Conservation (phyloP, 1,140 invertebrate species). For the Drosophila persimilis region DNA sequence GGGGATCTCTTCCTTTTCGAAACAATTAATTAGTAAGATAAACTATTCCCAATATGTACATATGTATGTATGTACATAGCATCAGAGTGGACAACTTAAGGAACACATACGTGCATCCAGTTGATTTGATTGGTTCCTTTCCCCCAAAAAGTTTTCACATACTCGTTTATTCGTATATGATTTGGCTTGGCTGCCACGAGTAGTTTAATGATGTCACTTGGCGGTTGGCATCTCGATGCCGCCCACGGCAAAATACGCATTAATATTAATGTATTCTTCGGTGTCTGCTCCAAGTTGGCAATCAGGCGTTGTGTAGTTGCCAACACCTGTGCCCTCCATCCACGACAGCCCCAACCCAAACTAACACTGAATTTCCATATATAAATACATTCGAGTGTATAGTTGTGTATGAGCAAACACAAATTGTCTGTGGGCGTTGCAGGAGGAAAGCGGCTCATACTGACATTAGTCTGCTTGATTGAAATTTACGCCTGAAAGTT, state of each 20-base stretch:
- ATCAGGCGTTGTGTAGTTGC: slow-evolving; percentile 56
- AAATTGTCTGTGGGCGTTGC: slow-evolving; percentile 53
- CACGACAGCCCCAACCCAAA: slow-evolving; percentile 9
- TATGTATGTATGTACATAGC: too few relatives aligned
- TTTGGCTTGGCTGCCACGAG: slow-evolving; percentile 46
- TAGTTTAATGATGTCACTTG: slow-evolving; percentile 69
- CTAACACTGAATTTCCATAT: slow-evolving; percentile 30
- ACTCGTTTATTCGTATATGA: slow-evolving; percentile 38
- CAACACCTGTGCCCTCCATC: slow-evolving; percentile 52
- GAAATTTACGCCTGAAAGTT: slow-evolving; percentile 70
- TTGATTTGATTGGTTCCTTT: slow-evolving; percentile 15
- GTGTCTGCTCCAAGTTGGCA: slow-evolving; percentile 52
- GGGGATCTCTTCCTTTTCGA: too few relatives aligned
- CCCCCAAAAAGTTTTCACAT: slow-evolving; percentile 22
- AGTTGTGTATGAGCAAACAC: slow-evolving; percentile 13
- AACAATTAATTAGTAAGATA: too few relatives aligned
- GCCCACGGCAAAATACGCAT: slow-evolving; percentile 51
- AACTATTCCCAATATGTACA: too few relatives aligned
- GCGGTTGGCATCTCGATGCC: slow-evolving; percentile 38
- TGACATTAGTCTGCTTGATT: slow-evolving; percentile 59
- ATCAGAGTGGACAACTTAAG: too few relatives aligned
- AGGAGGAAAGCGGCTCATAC: slow-evolving; percentile 24
- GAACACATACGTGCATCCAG: neutral
- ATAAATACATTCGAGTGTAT: slow-evolving; percentile 18
- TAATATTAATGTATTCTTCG: slow-evolving; percentile 69